phyloP scores from a whole-genome alignment of 2,113 vertebrate species.

The Cinclus cinclus region DNA sequence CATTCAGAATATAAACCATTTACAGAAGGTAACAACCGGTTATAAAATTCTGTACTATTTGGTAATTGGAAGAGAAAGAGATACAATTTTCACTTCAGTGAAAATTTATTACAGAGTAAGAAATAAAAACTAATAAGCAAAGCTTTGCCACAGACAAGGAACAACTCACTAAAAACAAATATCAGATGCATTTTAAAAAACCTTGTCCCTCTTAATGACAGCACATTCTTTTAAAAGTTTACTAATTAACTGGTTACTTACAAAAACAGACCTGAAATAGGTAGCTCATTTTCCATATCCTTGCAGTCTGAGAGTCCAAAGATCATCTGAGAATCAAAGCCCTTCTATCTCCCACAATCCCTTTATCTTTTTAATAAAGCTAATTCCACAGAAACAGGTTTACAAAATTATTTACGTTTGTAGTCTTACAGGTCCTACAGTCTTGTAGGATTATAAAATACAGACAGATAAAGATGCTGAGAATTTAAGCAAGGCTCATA shows the following conservation, averaged over 20 bases:
- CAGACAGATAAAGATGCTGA: not conserved
- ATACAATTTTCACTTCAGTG: not conserved
- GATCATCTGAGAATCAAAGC: not conserved
- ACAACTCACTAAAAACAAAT: not conserved
- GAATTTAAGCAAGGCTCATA: not conserved
- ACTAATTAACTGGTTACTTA: conserved; percentile 36
- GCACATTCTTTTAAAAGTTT: not conserved
- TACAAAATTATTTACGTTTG: not conserved
- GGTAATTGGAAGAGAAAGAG: not conserved
- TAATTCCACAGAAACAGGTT: not conserved
- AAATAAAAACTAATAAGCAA: not conserved
- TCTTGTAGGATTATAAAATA: not conserved
- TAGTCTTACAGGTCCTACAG: not conserved
- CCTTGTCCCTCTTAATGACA: not conserved
- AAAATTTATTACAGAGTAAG: not conserved
- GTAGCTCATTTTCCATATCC: not conserved
- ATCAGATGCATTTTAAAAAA: not conserved
- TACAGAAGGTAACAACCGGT: not conserved
- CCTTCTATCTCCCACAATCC: not conserved
- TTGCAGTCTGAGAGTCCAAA: not conserved
- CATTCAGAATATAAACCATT: not conserved
- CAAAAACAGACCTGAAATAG: not conserved
- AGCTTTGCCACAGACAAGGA: not conserved
- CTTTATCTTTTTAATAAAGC: not conserved
- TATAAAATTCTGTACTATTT: not conserved